Evolutionary conservation across 2,113 vertebrate species (phyloP), one percentile per base, ranked within the genome.

Genomic region (Eulemur macaco): DNA sequence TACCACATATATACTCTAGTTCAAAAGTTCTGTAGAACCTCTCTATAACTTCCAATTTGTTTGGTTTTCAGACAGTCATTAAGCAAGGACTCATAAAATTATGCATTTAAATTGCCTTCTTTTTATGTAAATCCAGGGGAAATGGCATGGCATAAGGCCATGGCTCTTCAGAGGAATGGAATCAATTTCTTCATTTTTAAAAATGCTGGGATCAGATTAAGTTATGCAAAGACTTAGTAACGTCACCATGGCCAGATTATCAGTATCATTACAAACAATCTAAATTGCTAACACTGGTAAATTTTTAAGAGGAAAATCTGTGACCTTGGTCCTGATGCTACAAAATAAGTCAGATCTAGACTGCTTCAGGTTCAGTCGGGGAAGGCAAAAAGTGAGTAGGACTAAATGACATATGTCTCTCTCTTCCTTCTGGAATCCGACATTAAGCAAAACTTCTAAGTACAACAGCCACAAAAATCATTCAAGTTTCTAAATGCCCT

Each of bases 381-480:
- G 47, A 86, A 21, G 37, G 6, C 18, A 87, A 97, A 96, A 92
- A 77, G 50, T 58, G 42, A 89, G 63, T 68, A 91, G 37, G 74
- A 80, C 12, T 60, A 14, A 90, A 56, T 31, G 64, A 71, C 77
- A 92, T 5, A 68, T 14, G 6, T 14, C 54, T n/a, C 42, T 77
- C 54, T n/a, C 42, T 77, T 58, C 50, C 81, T 95, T 92, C 60
- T 84, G 50, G 56, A 84, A 95, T 92, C 18, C 6, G 69, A 64
- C 69, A 88, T 47, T 23, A 96, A 86, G n/a, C 64, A 93, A 94
- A 96, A 96, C 83, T 96, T 97, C n/a, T 42, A 80, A 89, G 74
- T 47, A 54, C 47, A 86, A 63, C 17, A 63, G 83, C 74, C 89
- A 56, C 39, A 45, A 96, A 86, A 96, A 91, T 52, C 78, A 86